Evolutionary conservation across 2,113 vertebrate genomes (phyloP).

Genomic region (Pan paniscus): DNA sequence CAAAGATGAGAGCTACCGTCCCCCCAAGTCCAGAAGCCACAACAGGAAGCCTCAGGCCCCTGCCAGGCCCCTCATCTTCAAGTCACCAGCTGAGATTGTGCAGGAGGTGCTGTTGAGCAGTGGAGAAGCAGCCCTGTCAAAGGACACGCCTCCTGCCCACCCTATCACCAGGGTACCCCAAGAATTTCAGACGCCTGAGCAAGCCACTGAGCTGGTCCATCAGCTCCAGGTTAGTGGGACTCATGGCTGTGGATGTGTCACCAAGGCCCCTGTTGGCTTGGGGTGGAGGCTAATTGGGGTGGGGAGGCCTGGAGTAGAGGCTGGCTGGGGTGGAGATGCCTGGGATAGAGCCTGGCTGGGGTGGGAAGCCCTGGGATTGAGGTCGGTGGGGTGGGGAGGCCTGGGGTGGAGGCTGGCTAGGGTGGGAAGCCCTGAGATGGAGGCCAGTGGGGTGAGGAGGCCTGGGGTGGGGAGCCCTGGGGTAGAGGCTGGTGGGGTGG

Average conservation of each 20-base stretch:
- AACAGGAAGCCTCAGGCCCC: constrained; percentile 7
- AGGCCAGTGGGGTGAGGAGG: too few species aligned
- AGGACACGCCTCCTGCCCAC: constrained; percentile 33
- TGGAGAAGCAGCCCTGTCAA: constrained; percentile 55
- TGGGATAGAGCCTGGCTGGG: too few species aligned
- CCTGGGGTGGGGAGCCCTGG: too few species aligned
- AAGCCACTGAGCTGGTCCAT: constrained; percentile 90
- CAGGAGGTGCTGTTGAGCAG: constrained; percentile 89
- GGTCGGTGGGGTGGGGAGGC: too few species aligned
- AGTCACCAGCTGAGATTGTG: constrained; percentile 93
- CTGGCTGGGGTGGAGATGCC: too few species aligned
- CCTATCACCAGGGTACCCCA: constrained; percentile 79
- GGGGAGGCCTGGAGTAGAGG: background rate
- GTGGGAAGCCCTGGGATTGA: too few species aligned
- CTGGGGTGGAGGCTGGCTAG: too few species aligned
- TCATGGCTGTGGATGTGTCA: background rate
- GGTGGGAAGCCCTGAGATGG: too few species aligned
- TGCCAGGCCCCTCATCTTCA: constrained; percentile 83
- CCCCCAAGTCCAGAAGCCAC: constrained; percentile 84
- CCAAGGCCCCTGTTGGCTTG: background rate
- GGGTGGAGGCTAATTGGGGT: background rate
- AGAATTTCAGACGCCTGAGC: constrained; percentile 87
- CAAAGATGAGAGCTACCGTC: constrained; percentile 87
- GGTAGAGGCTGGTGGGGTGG: too few species aligned
- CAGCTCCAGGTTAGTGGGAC: constrained; percentile 91